phyloP scores from a whole-genome alignment of 2,113 vertebrate genomes.

The Porphyrio hochstetteri region DNA sequence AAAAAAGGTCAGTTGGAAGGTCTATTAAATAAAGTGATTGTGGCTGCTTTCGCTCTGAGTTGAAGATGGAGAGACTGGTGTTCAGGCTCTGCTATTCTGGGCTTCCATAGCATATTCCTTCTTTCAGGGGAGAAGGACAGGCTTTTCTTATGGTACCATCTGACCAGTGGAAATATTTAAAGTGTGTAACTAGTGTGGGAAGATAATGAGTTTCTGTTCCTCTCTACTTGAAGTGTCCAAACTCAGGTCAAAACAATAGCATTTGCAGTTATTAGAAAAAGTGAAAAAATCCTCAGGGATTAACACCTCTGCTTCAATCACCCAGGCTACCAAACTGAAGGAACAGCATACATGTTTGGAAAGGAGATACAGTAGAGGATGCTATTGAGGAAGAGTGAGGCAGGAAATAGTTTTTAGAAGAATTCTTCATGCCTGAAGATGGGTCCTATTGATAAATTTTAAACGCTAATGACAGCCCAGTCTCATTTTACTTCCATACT shows the following conservation, averaged over 20 bases:
- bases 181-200: neutral
- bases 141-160: neutral
- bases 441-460: neutral
- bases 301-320: neutral
- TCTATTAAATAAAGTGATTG: neutral
- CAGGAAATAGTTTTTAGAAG: neutral
- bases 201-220: neutral
- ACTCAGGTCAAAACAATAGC: neutral
- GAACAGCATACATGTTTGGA: neutral
- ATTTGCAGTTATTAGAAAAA: neutral
- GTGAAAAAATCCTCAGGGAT: neutral
- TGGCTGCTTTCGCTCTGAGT: neutral
- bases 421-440: neutral
- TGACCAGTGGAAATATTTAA: neutral
- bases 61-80: neutral
- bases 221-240: neutral
- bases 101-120: neutral
- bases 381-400: neutral
- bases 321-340: neutral
- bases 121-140: neutral
- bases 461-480: neutral
- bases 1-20: neutral
- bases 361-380: neutral
- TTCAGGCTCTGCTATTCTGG: neutral
- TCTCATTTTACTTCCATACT: neutral